Percentiles rank a stretch among this genome's conserved stretches.
phyloP scores from a whole-genome alignment of 2,888 invertebrate species.

The Eulithis prunata region DNA sequence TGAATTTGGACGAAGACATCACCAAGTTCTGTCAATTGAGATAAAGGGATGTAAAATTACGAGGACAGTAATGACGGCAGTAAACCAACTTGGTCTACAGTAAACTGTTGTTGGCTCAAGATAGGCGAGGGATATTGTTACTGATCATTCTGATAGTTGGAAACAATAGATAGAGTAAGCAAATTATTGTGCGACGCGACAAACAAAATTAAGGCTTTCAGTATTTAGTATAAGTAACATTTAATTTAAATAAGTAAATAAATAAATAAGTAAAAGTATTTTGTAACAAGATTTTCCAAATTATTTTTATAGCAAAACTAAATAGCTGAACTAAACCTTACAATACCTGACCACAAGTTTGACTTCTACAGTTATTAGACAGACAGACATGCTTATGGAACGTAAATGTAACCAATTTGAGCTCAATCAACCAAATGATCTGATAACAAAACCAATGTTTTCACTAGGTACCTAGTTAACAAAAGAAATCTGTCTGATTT shows the following conservation, averaged over 20 bases:
- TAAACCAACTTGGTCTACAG: slow-evolving; percentile 63
- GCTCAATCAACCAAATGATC: slow-evolving; percentile 22
- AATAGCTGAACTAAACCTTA: too few relatives aligned
- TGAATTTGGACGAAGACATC: slow-evolving; percentile 67
- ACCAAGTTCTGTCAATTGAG: slow-evolving; percentile 73
- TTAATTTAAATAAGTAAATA: too few relatives aligned
- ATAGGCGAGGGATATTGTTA: slow-evolving; percentile 43
- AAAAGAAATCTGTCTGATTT: slow-evolving; percentile 75
- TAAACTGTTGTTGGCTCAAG: slow-evolving; percentile 56
- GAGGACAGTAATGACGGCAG: slow-evolving; percentile 68
- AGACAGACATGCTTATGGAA: neutral
- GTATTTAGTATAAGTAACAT: too few relatives aligned
- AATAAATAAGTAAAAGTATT: too few relatives aligned
- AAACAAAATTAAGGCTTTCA: too few relatives aligned
- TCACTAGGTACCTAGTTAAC: slow-evolving; percentile 45
- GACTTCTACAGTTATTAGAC: too few relatives aligned
- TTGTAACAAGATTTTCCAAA: too few relatives aligned
- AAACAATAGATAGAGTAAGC: slow-evolving; percentile 19
- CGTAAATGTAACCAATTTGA: slow-evolving; percentile 3
- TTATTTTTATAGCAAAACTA: too few relatives aligned
- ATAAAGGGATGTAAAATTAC: slow-evolving; percentile 79
- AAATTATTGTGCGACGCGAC: slow-evolving; percentile 1
- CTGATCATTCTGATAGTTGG: slow-evolving; percentile 37
- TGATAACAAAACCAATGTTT: slow-evolving; percentile 32
- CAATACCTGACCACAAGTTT: too few relatives aligned